These are phyloP conservation scores for Notechis scutatus DNA, from an alignment of 2,113 vertebrate genomes.

Conservation along the genomic window DNA sequence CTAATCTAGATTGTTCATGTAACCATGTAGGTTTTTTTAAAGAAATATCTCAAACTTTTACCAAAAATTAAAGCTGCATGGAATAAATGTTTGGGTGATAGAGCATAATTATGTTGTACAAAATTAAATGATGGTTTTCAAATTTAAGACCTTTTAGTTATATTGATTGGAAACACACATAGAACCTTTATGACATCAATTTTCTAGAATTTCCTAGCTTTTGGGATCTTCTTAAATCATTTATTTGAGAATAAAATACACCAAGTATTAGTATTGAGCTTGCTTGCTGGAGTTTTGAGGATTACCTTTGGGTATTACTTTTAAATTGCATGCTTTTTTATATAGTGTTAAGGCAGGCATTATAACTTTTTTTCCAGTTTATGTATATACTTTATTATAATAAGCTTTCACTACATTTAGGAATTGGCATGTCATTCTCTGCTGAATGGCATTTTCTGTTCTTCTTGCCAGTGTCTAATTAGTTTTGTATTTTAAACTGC, in stretches of 20 bases:
- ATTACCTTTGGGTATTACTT: neutral
- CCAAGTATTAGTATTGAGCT: neutral
- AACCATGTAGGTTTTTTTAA: too few species aligned
- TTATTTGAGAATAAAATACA: too few species aligned
- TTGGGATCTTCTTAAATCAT: neutral
- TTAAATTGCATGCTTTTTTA: neutral
- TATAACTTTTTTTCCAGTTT: conserved; percentile 2
- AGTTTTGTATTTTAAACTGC: neutral
- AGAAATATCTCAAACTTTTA: neutral
- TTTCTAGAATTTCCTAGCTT: neutral
- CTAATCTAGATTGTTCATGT: neutral
- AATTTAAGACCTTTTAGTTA: neutral
- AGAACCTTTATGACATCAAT: neutral
- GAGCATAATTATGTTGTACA: neutral
- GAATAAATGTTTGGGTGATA: neutral
- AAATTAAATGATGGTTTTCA: neutral
- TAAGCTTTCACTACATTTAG: neutral
- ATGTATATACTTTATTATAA: conserved; percentile 17
- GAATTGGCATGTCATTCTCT: neutral
- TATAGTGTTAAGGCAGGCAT: neutral
- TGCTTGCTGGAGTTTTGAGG: neutral
- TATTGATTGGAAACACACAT: neutral
- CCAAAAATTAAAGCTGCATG: neutral
- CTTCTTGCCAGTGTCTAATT: neutral
- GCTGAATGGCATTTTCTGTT: neutral